Percentiles rank a stretch among this genome's conserved stretches.
Evolutionary conservation across 2,113 vertebrate genomes (phyloP).

Genomic region (Phoxinus phoxinus): DNA sequence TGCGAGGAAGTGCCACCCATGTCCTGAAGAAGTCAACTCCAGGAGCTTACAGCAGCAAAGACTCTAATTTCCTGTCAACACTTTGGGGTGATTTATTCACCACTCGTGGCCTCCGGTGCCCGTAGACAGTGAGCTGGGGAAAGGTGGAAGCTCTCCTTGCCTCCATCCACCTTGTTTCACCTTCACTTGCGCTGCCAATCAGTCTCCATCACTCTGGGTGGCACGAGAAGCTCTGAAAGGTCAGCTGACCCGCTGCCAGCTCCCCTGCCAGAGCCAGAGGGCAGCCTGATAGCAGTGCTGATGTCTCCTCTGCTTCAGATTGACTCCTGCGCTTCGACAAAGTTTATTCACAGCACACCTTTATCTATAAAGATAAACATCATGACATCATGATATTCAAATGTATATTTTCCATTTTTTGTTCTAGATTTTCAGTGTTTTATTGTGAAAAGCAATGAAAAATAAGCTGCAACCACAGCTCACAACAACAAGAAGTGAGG

Average conservation of each 20-base stretch:
- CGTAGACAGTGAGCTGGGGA: conserved; percentile 69
- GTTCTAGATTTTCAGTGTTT: background rate
- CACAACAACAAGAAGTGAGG: background rate
- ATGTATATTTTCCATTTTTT: background rate
- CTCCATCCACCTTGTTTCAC: conserved; percentile 77
- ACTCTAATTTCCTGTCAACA: conserved; percentile 58
- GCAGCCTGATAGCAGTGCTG: conserved; percentile 32
- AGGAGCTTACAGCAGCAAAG: conserved; percentile 48
- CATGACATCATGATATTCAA: background rate
- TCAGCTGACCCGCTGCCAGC: conserved; percentile 58
- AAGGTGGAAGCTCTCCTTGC: conserved; percentile 68
- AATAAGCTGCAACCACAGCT: background rate
- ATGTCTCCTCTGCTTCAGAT: conserved; percentile 44
- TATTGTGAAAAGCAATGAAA: background rate
- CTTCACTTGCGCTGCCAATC: conserved; percentile 68
- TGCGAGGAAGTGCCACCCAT: conserved; percentile 15
- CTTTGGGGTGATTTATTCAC: conserved; percentile 59
- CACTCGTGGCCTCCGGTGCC: conserved; percentile 70
- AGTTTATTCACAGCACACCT: conserved; percentile 39
- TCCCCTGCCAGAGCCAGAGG: conserved; percentile 45
- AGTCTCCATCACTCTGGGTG: conserved; percentile 60
- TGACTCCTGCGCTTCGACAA: conserved; percentile 15
- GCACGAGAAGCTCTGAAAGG: conserved; percentile 54
- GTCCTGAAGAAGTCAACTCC: conserved; percentile 48
- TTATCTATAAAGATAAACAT: background rate